phyloP scores from a whole-genome alignment of 1,140 invertebrate genomes.

The Drosophila setifemur region DNA sequence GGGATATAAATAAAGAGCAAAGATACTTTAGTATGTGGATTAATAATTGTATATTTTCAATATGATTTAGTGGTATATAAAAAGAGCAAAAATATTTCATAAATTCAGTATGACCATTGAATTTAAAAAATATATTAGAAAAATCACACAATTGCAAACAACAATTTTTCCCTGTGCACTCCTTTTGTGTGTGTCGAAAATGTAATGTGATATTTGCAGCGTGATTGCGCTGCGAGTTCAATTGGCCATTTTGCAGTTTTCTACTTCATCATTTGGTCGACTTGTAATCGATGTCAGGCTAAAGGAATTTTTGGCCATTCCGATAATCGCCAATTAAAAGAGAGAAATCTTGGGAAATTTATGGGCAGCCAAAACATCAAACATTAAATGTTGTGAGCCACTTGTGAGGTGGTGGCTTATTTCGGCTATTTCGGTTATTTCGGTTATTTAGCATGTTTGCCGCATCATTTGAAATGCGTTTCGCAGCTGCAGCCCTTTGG shows the following conservation, averaged over 20 bases:
- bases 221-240: constrained; percentile 64
- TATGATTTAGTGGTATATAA: no score
- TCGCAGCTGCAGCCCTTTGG: constrained; percentile 44
- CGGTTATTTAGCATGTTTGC: constrained; percentile 8
- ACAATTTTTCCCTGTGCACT: neutral
- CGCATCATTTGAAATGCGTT: constrained; percentile 48
- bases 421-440: no score
- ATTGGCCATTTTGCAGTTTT: constrained; percentile 44
- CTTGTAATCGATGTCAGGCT: constrained; percentile 47
- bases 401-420: constrained; percentile 2
- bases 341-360: constrained; percentile 13
- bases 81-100: no score
- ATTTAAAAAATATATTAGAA: no score
- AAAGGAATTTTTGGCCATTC: constrained; percentile 20
- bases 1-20: no score
- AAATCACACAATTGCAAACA: no score
- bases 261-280: constrained; percentile 35
- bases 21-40: no score
- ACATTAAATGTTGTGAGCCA: constrained; percentile 2
- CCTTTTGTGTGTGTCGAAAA: neutral
- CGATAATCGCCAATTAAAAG: constrained; percentile 38
- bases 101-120: no score
- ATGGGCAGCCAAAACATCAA: constrained; percentile 31
- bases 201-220: constrained; percentile 73
- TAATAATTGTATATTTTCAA: no score